Percentiles rank a stretch among this genome's conserved stretches.
Evolutionary conservation across 2,113 vertebrate species (phyloP).

Genomic region (Synchiropus splendidus): DNA sequence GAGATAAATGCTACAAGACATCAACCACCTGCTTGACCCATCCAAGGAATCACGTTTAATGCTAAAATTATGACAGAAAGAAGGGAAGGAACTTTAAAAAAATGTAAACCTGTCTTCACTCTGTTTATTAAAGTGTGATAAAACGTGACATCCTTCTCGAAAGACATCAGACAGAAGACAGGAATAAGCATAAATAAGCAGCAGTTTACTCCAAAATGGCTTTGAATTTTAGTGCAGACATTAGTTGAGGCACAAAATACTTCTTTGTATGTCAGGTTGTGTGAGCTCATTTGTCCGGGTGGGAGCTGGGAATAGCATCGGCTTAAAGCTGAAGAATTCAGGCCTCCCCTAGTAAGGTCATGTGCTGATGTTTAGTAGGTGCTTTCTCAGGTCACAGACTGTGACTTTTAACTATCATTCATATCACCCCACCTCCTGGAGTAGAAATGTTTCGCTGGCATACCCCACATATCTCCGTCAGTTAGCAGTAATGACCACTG

Average conservation of each 20-base stretch:
- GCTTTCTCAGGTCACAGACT: slow-evolving; percentile 59
- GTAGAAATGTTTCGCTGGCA: slow-evolving; percentile 34
- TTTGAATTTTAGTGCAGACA: slow-evolving; percentile 3
- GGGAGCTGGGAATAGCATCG: slow-evolving; percentile 54
- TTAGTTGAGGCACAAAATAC: slow-evolving; percentile 29
- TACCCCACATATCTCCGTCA: slow-evolving; percentile 39
- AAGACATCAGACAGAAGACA: no score
- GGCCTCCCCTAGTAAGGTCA: slow-evolving; percentile 60
- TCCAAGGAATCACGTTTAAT: slow-evolving; percentile 15
- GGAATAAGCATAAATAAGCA: no score
- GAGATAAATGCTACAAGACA: slow-evolving; percentile 30
- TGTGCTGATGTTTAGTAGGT: slow-evolving; percentile 65
- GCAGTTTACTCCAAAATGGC: no score
- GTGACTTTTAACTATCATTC: slow-evolving; percentile 58
- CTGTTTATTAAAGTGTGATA: slow-evolving; percentile 26
- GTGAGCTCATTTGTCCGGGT: slow-evolving; percentile 39
- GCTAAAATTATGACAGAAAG: slow-evolving; percentile 17
- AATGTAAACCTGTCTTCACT: slow-evolving; percentile 39
- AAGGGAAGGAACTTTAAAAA: background rate
- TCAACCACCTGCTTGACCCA: slow-evolving; percentile 17
- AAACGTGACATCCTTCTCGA: background rate
- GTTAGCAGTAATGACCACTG: slow-evolving; percentile 45
- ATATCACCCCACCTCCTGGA: slow-evolving; percentile 48
- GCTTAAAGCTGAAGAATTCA: slow-evolving; percentile 60
- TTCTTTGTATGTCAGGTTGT: slow-evolving; percentile 13